phyloP scores from a whole-genome alignment of 2,797 vertebrate species.

The Poecile montanus region DNA sequence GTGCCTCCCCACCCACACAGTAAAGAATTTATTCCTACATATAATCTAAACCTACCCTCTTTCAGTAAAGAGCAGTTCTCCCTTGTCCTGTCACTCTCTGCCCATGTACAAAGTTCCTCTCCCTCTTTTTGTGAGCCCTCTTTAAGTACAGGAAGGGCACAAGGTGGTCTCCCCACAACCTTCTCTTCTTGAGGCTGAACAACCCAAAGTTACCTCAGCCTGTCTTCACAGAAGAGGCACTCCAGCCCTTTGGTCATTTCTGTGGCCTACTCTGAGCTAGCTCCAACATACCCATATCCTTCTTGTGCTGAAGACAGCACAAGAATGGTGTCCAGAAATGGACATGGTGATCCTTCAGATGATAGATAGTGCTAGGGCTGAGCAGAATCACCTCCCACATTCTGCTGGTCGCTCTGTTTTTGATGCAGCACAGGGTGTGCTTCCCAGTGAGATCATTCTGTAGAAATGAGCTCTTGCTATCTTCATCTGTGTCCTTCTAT shows the following conservation, averaged over 20 bases:
- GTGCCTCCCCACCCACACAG: neutral
- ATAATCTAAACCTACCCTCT: neutral
- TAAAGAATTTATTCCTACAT: neutral
- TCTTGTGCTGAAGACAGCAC: neutral
- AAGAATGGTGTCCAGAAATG: neutral
- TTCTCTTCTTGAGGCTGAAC: neutral
- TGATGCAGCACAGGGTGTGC: neutral
- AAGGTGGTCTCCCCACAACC: neutral
- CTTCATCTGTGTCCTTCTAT: neutral
- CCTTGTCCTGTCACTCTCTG: neutral
- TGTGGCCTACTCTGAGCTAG: neutral
- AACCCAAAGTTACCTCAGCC: neutral
- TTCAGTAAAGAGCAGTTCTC: fast-evolving
- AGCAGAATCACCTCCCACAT: neutral
- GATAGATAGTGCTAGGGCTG: neutral
- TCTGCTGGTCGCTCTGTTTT: neutral
- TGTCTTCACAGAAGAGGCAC: fast-evolving
- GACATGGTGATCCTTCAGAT: neutral
- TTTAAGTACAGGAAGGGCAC: neutral
- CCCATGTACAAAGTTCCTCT: neutral
- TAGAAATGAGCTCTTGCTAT: neutral
- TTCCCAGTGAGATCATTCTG: neutral
- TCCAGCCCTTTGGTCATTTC: neutral
- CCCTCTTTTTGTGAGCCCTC: neutral
- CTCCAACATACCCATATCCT: neutral